These are phyloP conservation scores for Acanthurus lineatus DNA, from an alignment of 2,797 vertebrate species.

Conservation along the genomic window DNA sequence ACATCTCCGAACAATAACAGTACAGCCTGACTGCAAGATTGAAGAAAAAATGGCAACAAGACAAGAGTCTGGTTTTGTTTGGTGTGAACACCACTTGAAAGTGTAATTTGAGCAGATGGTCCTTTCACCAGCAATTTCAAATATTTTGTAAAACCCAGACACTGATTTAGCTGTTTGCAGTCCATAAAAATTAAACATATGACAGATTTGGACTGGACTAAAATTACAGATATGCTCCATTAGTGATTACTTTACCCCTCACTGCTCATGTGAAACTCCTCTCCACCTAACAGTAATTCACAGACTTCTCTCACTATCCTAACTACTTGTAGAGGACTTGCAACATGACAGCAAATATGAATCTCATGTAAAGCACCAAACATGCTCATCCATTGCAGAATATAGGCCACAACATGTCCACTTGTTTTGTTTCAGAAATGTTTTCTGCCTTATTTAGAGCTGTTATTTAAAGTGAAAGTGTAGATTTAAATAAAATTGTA, in stretches of 20 bases:
- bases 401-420: background rate
- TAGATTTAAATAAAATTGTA: no score
- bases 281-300: constrained; percentile 10
- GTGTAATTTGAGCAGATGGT: constrained; percentile 18
- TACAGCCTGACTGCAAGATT: constrained; percentile 39
- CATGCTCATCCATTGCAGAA: background rate
- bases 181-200: constrained; percentile 29
- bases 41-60: constrained; percentile 48
- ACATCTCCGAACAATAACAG: constrained; percentile 44
- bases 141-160: constrained; percentile 29
- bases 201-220: constrained; percentile 19
- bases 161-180: constrained; percentile 22
- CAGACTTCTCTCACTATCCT: background rate
- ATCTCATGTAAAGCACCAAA: background rate
- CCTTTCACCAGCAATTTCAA: constrained; percentile 37
- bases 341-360: background rate
- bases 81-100: constrained; percentile 47
- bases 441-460: background rate
- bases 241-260: constrained; percentile 35
- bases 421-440: background rate
- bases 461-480: background rate
- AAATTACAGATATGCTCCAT: constrained; percentile 41
- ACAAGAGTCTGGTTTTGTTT: constrained; percentile 51
- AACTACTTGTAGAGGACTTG: background rate
- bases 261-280: constrained; percentile 14